Base-by-base conservation (phyloP, 2,113 vertebrate genomes). In the Emydura subglobosa region DNA sequence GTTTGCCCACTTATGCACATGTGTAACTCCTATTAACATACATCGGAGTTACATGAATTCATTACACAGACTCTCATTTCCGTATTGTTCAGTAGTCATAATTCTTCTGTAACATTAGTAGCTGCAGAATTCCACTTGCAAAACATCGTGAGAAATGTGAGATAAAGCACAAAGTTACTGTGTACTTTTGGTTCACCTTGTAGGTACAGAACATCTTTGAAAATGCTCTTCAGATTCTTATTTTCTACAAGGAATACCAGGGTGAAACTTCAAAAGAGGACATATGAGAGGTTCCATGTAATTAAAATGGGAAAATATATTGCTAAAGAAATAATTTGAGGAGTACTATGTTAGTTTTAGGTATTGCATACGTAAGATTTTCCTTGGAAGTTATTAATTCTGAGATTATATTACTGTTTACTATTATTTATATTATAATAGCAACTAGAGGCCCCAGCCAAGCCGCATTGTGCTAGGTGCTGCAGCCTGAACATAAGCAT, bases 381-480 rank as follows among this genome's bases (percentile, higher is more conserved):
- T 92, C 51, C 14, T 78, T 91, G 57, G n/a, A 51, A 82, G 34
- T 84, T 95, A 74, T 86, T 89, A 72, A 57, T 84, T 92, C 44
- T 83, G 82, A 53, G 65, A 76, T 54, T 88, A 17, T 65, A 92
- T 84, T 94, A 94, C 47, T 47, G 47, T 93, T 95, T 94, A 72
- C 87, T 61, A 16, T 61, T 31, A 86, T 96, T 95, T 92, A 89
- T 93, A 95, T 93, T 94, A 88, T 1, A 86, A 61, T 92, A 92
- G 34, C 50, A 47, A 7, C 39, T 61, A 88, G 39, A 44, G 88
- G 80, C 42, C 59, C 31, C 90, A 83, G 91, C 6, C 39, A 88
- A 91, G 50, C 24, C 74, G 12, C 86, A 54, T 10, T 87, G 80
- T 87, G 16, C 19, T 82, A 25, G 74, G 53, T 80, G 90, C 87